These are phyloP conservation scores for Spea hammondii DNA, from an alignment of 2,797 vertebrate genomes.

Conservation along the genomic window DNA sequence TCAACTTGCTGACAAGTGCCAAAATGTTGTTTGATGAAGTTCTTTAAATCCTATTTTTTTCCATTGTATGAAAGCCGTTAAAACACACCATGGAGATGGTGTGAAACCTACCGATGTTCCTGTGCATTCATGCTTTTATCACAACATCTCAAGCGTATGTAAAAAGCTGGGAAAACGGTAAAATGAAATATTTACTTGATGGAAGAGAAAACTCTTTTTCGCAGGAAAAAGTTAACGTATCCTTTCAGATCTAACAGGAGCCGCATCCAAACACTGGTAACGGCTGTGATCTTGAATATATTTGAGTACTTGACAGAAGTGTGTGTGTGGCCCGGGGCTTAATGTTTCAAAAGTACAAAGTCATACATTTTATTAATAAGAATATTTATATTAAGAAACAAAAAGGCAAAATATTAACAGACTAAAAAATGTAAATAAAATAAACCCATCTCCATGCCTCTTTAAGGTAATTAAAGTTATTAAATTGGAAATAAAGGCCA, in stretches of 20 bases:
- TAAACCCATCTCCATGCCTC: no score
- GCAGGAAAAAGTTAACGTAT: background rate
- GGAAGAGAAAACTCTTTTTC: slow-evolving; percentile 6
- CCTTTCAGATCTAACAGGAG: background rate
- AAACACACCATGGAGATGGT: background rate
- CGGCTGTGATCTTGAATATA: slow-evolving; percentile 1
- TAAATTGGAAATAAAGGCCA: no score
- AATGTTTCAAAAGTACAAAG: background rate
- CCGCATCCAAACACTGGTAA: slow-evolving; percentile 12
- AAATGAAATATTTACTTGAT: slow-evolving; percentile 18
- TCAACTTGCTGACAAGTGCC: slow-evolving; percentile 34
- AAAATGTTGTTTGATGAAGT: slow-evolving; percentile 44
- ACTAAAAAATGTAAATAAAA: no score
- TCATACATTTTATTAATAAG: background rate
- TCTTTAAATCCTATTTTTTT: slow-evolving; percentile 39
- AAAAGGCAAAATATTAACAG: no score
- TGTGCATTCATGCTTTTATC: slow-evolving; percentile 14
- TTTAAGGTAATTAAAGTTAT: no score
- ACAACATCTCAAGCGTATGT: background rate
- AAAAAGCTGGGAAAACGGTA: slow-evolving; percentile 2
- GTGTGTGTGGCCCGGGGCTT: slow-evolving; percentile 15
- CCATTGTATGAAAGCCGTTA: slow-evolving; percentile 26
- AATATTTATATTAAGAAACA: no score
- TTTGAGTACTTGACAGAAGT: slow-evolving; percentile 7
- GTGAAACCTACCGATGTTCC: slow-evolving; percentile 3